Conservation (phyloP, 2,797 vertebrate genomes). For the Paramormyrops hopkinsi region DNA sequence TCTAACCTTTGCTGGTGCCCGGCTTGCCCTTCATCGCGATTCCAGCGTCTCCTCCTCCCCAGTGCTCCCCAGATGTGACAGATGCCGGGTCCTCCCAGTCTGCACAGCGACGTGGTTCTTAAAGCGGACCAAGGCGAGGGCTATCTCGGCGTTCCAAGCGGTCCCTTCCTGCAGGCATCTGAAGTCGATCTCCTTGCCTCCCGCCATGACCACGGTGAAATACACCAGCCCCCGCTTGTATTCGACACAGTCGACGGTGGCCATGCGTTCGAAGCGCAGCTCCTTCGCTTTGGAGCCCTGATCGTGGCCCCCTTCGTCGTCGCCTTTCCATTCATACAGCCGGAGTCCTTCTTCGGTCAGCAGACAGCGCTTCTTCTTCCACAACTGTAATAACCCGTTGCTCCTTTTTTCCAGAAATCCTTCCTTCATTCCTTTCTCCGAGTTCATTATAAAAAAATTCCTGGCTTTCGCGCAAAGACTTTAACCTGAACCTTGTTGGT, state of each 20-base stretch:
- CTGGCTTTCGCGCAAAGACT: neutral
- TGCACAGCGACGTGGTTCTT: slow-evolving; percentile 86
- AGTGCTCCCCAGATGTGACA: slow-evolving; percentile 58
- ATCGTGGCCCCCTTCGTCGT: slow-evolving; percentile 40
- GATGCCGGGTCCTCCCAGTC: slow-evolving; percentile 69
- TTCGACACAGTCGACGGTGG: slow-evolving; percentile 88
- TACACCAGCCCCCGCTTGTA: slow-evolving; percentile 81
- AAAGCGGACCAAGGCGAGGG: slow-evolving; percentile 79
- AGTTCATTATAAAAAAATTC: slow-evolving; percentile 46
- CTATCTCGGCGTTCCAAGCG: slow-evolving; percentile 85
- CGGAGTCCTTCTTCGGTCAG: slow-evolving; percentile 79
- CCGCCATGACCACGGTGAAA: slow-evolving; percentile 85
- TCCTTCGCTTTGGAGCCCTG: slow-evolving; percentile 67
- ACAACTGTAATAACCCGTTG: slow-evolving; percentile 83
- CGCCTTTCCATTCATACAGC: slow-evolving; percentile 54
- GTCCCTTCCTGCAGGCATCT: slow-evolving; percentile 79
- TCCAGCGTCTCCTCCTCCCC: slow-evolving; percentile 54
- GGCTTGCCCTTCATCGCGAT: slow-evolving; percentile 8
- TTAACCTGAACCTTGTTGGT: neutral
- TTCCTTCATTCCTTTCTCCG: slow-evolving; percentile 68
- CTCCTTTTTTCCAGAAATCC: slow-evolving; percentile 87
- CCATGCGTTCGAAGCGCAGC: slow-evolving; percentile 79
- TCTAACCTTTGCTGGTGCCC: neutral
- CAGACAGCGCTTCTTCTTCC: slow-evolving; percentile 86
- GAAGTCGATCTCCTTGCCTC: slow-evolving; percentile 84